phyloP scores from a whole-genome alignment of 2,797 vertebrate genomes.

The Anniella stebbinsi region DNA sequence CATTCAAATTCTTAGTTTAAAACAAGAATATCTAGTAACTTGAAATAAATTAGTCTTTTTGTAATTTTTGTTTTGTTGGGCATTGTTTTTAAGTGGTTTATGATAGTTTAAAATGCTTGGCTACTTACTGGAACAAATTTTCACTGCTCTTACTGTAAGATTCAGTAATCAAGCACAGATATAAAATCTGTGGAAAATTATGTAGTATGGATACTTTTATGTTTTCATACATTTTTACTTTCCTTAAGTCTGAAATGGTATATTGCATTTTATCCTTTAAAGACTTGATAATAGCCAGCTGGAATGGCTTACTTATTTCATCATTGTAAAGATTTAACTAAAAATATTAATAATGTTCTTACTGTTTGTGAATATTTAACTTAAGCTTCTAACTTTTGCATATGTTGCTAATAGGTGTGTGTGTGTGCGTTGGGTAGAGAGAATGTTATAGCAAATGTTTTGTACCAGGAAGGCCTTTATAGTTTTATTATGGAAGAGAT shows the following conservation, averaged over 20 bases:
- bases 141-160: not conserved
- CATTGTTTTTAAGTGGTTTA: not conserved
- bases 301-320: not conserved
- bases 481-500: rapidly evolving
- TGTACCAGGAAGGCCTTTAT: rapidly evolving
- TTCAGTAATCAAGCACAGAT: conserved; percentile 8
- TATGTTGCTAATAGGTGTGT: not conserved
- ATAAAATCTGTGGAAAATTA: conserved; percentile 17
- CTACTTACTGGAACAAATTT: conserved; percentile 23
- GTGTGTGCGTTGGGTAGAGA: not conserved
- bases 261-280: conserved; percentile 1
- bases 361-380: not conserved
- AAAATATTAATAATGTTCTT: not conserved
- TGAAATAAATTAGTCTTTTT: conserved; percentile 3
- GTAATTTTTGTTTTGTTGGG: not conserved
- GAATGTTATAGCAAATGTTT: not conserved
- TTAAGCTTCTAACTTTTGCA: not conserved
- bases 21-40: not conserved
- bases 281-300: not conserved
- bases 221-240: conserved; percentile 32
- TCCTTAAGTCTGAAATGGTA: conserved; percentile 18
- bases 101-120: not conserved
- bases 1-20: not conserved
- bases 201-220: not conserved
- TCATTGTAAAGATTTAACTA: not conserved